These are phyloP conservation scores for Mico argentatus DNA, from an alignment of 2,797 vertebrate genomes.

Conservation along the genomic window DNA sequence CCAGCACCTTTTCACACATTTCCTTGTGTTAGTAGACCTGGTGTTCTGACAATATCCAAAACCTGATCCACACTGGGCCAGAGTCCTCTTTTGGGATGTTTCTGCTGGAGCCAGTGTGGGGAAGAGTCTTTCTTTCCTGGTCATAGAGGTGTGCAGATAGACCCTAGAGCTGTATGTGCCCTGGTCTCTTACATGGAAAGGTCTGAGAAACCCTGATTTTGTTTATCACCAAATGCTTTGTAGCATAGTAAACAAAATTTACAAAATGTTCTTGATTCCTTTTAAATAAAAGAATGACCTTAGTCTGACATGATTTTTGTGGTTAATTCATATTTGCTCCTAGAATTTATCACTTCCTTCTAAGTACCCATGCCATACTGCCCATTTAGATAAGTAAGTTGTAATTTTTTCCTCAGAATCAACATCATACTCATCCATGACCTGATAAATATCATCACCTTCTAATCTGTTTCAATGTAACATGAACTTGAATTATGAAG, in stretches of 20 bases:
- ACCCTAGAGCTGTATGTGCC: neutral
- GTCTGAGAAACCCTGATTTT: neutral
- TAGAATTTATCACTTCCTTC: neutral
- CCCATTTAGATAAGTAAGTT: neutral
- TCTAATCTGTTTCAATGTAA: neutral
- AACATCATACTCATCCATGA: neutral
- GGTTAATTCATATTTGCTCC: neutral
- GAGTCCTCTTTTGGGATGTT: neutral
- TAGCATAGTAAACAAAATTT: neutral
- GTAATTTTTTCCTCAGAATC: neutral
- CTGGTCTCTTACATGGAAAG: neutral
- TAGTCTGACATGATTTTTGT: neutral
- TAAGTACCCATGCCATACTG: neutral
- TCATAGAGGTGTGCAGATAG: neutral
- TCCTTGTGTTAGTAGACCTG: neutral
- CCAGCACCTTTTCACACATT: neutral
- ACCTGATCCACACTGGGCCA: neutral
- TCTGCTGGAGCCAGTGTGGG: neutral
- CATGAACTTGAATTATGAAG: neutral
- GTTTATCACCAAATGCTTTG: neutral
- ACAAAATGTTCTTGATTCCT: neutral
- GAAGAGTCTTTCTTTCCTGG: neutral
- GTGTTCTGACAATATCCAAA: neutral
- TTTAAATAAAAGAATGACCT: slow-evolving; percentile 4
- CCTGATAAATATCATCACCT: neutral